Base-by-base conservation (phyloP, 1,140 invertebrate species). In the Luehdorfia chinensis region DNA sequence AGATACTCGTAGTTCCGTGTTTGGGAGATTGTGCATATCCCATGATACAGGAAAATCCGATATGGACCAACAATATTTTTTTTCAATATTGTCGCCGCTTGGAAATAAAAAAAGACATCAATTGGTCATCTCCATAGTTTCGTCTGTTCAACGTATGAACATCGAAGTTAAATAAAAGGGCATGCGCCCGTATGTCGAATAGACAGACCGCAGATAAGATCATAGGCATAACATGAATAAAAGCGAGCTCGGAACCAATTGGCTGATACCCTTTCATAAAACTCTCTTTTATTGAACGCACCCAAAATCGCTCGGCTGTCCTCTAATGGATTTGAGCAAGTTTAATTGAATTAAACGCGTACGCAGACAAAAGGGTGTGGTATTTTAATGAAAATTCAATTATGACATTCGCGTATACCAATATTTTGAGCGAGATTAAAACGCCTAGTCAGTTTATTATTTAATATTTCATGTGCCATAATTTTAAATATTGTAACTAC, bases 171-270 rank as follows among this genome's bases (percentile, higher is more conserved):
- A 79, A 78, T 77, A 84, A 74, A 83, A 76, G 75, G 59, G 66
- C 59, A 60, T 44, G 50, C 48, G 58, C 74, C 74, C 77, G 68
- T 75, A 79, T 79, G 51, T 55, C 57, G 36, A 25, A 68, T 64
- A 60, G 63, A 67, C 62, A 66, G 52, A 60, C 69, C 67, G 37
- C 68, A 75, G 80, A 84, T 83, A 83, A 78, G 61, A 84, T 77
- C 80, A 74, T 73, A 72, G 56, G 73, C 65, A 68, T 68, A 80
- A 79, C 69, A 75, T 65, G 62, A 64, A 70, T 75, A 71, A 77
- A 69, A 66, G 66, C 57, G 61, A 44, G 45, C 56, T 34, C 52
- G 37, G 47, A 50, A 47, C 66, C 75, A 80, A 80, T 80, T 79
- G 71, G 53, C 58, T 47, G 51, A 66, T 75, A 75, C 76, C 78